Conservation (phyloP, 2,797 vertebrate genomes). For the Tinamus major region DNA sequence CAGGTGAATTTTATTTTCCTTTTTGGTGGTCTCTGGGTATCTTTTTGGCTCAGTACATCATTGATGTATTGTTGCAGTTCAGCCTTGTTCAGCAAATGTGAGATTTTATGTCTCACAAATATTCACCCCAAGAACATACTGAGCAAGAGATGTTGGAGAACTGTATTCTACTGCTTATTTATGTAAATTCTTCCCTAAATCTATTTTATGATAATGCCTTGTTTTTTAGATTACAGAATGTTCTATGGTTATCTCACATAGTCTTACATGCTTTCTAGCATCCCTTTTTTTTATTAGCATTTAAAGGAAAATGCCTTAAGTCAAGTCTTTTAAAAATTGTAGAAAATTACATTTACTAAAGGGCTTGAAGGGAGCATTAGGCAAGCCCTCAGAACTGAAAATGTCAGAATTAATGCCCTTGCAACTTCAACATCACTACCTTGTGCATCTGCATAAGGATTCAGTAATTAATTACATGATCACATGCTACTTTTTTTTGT, state of each 20-base stretch:
- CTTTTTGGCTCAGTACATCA: not conserved
- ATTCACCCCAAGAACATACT: not conserved
- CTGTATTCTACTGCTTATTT: not conserved
- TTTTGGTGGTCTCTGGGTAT: not conserved
- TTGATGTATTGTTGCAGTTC: not conserved
- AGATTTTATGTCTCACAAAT: not conserved
- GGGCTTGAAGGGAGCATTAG: not conserved
- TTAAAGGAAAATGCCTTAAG: not conserved
- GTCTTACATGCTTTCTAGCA: not conserved
- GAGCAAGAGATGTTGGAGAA: not conserved
- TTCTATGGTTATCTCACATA: not conserved
- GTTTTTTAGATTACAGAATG: not conserved
- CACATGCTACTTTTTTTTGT: not conserved
- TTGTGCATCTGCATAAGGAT: not conserved
- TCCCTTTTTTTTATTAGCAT: not conserved
- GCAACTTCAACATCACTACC: too few relatives aligned
- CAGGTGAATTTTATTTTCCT: not conserved
- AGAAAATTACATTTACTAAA: not conserved
- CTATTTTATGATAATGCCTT: not conserved
- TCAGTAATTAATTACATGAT: not conserved
- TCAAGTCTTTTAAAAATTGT: not conserved
- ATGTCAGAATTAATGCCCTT: not conserved
- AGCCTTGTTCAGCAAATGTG: not conserved
- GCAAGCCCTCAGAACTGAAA: not conserved
- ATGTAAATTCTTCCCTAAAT: not conserved